Evolutionary conservation across 2,888 invertebrate genomes (phyloP).

Genomic region (Galerucella calmariensis): DNA sequence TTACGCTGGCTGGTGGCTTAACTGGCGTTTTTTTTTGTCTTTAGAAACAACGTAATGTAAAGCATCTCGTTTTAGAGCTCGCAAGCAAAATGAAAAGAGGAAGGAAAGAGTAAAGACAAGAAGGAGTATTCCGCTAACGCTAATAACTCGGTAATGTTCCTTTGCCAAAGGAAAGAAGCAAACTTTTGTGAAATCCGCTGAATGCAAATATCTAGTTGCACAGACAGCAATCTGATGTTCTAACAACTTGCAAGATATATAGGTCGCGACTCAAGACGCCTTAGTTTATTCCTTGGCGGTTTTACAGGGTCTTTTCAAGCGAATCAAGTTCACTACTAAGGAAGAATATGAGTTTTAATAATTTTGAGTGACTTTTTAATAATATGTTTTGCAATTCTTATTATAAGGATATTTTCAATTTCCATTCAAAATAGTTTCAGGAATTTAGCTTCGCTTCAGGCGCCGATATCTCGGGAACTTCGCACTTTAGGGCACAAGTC

Average conservation of each 20-base stretch:
- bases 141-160: conserved; percentile 38
- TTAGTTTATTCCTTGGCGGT: not conserved
- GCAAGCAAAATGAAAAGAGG: conserved; percentile 28
- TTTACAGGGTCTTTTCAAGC: not conserved
- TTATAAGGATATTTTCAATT: no score
- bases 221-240: conserved; percentile 42
- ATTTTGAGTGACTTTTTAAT: no score
- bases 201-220: conserved; percentile 46
- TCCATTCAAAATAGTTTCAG: no score
- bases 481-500: no score
- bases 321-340: no score
- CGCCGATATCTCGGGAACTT: no score
- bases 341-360: no score
- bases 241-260: conserved; percentile 45
- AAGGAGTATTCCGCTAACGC: conserved; percentile 30
- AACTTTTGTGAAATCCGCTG: conserved; percentile 42
- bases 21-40: conserved; percentile 14
- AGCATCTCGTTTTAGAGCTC: conserved; percentile 27
- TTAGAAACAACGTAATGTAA: conserved; percentile 12
- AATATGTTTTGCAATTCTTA: no score
- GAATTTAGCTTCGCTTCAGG: no score
- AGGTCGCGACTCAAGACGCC: conserved; percentile 40
- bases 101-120: conserved; percentile 29
- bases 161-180: conserved; percentile 25
- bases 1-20: conserved; percentile 20